Evolutionary conservation across 2,113 vertebrate species (phyloP).

Genomic region (Platycercus adscitus): DNA sequence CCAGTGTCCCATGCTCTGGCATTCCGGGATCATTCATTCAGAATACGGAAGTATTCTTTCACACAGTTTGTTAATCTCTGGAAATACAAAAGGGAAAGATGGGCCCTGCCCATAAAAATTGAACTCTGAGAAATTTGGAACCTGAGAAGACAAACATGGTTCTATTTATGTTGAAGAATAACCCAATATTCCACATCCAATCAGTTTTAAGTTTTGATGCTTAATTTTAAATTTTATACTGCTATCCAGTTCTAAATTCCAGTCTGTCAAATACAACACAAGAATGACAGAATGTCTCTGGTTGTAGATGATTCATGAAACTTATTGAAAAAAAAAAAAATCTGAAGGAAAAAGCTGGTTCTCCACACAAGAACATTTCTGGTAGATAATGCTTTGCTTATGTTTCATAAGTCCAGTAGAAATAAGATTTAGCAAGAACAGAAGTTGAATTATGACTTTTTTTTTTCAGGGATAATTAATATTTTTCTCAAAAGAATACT

Average conservation of each 20-base stretch:
- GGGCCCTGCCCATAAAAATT: not conserved
- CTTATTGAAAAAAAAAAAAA: not conserved
- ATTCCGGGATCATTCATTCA: not conserved
- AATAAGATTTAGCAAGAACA: not conserved
- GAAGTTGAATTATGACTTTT: not conserved
- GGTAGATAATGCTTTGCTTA: not conserved
- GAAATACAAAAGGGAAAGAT: not conserved
- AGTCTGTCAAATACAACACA: not conserved
- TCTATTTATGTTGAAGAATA: not conserved
- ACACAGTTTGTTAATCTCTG: not conserved
- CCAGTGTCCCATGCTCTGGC: fast-evolving
- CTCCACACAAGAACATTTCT: not conserved
- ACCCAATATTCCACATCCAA: not conserved
- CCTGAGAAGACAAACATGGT: not conserved
- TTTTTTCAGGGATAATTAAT: not conserved
- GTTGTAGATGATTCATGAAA: not conserved
- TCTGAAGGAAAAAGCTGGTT: not conserved
- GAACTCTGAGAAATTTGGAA: not conserved
- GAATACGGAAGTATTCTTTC: fast-evolving
- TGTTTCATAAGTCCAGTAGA: not conserved
- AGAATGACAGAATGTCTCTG: not conserved
- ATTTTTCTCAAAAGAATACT: not conserved
- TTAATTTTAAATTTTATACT: not conserved
- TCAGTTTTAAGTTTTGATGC: not conserved
- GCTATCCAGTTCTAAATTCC: not conserved